phyloP scores from a whole-genome alignment of 2,797 vertebrate species.

The Erithacus rubecula region DNA sequence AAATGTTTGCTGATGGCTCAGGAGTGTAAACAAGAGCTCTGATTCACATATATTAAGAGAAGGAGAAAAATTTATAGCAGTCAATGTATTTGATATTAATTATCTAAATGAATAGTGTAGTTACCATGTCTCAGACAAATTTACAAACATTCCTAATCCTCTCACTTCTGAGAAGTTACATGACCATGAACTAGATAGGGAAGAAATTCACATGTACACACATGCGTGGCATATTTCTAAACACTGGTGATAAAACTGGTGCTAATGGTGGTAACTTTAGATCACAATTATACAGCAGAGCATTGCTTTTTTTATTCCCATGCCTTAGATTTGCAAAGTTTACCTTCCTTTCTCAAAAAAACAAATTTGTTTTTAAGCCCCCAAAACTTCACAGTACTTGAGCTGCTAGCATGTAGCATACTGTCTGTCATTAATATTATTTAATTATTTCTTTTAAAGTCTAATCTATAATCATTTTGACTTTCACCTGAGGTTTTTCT shows the following conservation, averaged over 20 bases:
- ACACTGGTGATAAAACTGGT: neutral
- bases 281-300: neutral
- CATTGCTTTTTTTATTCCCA: neutral
- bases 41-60: neutral
- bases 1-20: neutral
- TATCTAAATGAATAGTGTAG: neutral
- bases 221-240: neutral
- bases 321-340: neutral
- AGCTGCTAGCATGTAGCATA: neutral
- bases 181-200: neutral
- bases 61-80: neutral
- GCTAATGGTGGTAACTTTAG: neutral
- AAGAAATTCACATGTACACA: neutral
- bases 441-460: neutral
- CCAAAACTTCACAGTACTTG: neutral
- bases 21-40: neutral
- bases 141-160: neutral
- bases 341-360: neutral
- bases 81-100: neutral
- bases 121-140: neutral
- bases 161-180: neutral
- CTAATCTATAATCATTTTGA: neutral
- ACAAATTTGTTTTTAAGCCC: neutral
- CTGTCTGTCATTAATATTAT: neutral
- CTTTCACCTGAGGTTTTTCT: neutral